Evolutionary conservation across 2,113 vertebrate species (phyloP).

Genomic region (Bos javanicus): DNA sequence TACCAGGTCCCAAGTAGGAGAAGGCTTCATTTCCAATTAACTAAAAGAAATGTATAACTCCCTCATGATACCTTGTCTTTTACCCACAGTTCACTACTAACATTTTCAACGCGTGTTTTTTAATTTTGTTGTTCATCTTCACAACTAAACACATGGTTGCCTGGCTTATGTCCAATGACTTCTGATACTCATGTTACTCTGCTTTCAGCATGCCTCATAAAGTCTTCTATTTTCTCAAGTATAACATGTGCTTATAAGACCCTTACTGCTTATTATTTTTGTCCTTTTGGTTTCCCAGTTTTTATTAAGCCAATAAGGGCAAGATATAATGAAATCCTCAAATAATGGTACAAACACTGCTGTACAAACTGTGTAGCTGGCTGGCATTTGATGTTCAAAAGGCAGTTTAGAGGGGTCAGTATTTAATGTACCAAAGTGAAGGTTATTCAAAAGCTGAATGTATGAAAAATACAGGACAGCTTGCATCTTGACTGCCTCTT

Average conservation of each 20-base stretch:
- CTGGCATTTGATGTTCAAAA: slow-evolving; percentile 17
- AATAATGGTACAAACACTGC: slow-evolving; percentile 13
- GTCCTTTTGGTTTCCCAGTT: background rate
- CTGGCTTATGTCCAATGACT: background rate
- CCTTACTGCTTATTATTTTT: background rate
- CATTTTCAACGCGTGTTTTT: background rate
- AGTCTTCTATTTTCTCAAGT: slow-evolving; percentile 25
- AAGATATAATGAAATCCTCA: slow-evolving; percentile 38
- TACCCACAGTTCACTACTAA: background rate
- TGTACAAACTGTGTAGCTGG: background rate
- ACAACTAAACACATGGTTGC: background rate
- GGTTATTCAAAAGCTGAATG: slow-evolving; percentile 36
- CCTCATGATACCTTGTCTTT: background rate
- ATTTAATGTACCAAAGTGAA: background rate
- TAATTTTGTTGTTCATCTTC: background rate
- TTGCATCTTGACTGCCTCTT: background rate
- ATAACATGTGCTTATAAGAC: background rate
- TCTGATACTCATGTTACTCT: background rate
- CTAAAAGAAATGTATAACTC: background rate
- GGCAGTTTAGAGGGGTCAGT: background rate
- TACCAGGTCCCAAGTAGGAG: background rate
- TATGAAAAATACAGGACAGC: background rate
- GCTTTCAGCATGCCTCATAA: background rate
- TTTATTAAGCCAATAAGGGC: slow-evolving; percentile 19
- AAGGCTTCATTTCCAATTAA: background rate